These are phyloP conservation scores for Dione vanillae DNA, from an alignment of 2,888 invertebrate species.

Conservation along the genomic window DNA sequence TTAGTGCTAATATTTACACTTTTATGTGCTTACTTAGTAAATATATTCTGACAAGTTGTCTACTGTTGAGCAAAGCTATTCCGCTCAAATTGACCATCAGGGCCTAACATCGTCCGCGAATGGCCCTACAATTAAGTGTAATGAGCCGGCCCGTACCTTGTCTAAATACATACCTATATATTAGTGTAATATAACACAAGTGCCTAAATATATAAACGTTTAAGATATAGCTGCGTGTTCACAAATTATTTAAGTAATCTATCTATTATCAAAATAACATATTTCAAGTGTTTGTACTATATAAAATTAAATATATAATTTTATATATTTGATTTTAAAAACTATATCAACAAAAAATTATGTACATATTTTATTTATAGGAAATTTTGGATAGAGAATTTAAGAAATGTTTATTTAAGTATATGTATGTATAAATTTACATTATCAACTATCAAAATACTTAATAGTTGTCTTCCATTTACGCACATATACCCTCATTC, in stretches of 20 bases:
- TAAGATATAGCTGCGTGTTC: neutral
- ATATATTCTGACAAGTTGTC: conserved; percentile 68
- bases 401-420: no score
- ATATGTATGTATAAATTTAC: neutral
- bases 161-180: conserved; percentile 54
- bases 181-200: conserved; percentile 33
- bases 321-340: no score
- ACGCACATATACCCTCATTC: conserved; percentile 15
- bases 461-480: conserved; percentile 21
- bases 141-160: conserved; percentile 71
- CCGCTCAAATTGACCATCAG: conserved; percentile 69
- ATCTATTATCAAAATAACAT: neutral
- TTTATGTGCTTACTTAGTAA: conserved; percentile 33
- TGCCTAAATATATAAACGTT: conserved; percentile 17
- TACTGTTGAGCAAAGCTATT: conserved; percentile 66
- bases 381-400: no score
- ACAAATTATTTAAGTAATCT: neutral
- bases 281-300: no score
- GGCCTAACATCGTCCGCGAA: conserved; percentile 75
- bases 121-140: conserved; percentile 82
- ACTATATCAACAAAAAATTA: no score
- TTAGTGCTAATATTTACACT: conserved; percentile 3
- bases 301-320: no score
- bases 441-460: conserved; percentile 5
- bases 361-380: no score